Evolutionary conservation across 2,888 invertebrate species (phyloP).

Genomic region (Dynastes hyllus): DNA sequence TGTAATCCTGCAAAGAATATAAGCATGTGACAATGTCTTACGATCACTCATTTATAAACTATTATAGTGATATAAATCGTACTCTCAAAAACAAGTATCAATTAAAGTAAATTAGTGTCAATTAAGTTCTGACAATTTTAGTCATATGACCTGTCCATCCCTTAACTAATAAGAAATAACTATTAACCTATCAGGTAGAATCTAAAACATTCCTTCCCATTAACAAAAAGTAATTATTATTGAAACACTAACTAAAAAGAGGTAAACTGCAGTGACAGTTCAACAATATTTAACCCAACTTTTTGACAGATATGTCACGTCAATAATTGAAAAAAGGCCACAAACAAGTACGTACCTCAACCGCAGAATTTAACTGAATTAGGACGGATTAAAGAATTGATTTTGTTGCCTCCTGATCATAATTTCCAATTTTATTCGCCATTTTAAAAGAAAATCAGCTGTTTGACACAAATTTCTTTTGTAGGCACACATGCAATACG

Average conservation of each 20-base stretch:
- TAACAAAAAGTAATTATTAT: slow-evolving; percentile 35
- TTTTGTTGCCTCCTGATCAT: slow-evolving; percentile 57
- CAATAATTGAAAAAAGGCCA: slow-evolving; percentile 42
- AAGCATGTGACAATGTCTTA: slow-evolving; percentile 26
- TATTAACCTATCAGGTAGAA: slow-evolving; percentile 31
- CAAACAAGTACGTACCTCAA: slow-evolving; percentile 50
- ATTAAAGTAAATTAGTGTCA: slow-evolving; percentile 64
- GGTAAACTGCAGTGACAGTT: slow-evolving; percentile 49
- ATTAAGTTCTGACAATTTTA: slow-evolving; percentile 58
- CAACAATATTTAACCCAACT: slow-evolving; percentile 56
- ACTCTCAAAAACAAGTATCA: slow-evolving; percentile 53
- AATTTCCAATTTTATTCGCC: slow-evolving; percentile 61
- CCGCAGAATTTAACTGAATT: slow-evolving; percentile 38
- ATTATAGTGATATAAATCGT: slow-evolving; percentile 32
- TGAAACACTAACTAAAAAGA: slow-evolving; percentile 33
- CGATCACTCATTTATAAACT: slow-evolving; percentile 31
- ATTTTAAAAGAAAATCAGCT: slow-evolving; percentile 68
- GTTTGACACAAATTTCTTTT: slow-evolving; percentile 59
- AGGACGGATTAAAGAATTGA: slow-evolving; percentile 65
- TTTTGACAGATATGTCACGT: slow-evolving; percentile 56
- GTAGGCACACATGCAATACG: slow-evolving; percentile 24
- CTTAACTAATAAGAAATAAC: slow-evolving; percentile 38
- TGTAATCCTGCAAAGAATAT: slow-evolving; percentile 53
- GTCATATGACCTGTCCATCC: slow-evolving; percentile 56
- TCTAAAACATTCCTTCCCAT: slow-evolving; percentile 28